phyloP scores from a whole-genome alignment of 2,113 vertebrate species.

The Acanthochromis polyacanthus region DNA sequence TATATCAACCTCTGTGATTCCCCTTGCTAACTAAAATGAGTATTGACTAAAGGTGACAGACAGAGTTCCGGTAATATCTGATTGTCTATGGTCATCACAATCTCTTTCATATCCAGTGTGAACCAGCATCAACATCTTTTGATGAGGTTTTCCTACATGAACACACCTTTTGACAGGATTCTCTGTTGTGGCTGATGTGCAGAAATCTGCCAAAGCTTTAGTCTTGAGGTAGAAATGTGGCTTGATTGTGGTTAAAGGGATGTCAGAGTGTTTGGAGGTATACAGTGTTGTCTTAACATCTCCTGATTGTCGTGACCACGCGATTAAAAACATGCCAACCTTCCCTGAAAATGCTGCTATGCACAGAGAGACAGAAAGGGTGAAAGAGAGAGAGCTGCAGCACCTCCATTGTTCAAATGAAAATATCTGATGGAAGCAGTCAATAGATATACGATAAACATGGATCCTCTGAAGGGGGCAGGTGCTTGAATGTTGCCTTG shows the following conservation, averaged over 20 bases:
- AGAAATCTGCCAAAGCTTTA: slow-evolving; percentile 36
- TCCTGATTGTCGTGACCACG: slow-evolving; percentile 75
- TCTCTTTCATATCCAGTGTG: slow-evolving; percentile 33
- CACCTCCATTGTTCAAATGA: slow-evolving; percentile 66
- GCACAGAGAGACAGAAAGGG: background rate
- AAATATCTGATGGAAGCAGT: slow-evolving; percentile 63
- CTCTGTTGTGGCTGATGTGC: slow-evolving; percentile 12
- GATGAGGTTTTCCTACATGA: slow-evolving; percentile 21
- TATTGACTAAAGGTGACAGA: slow-evolving; percentile 13
- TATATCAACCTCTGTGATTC: background rate
- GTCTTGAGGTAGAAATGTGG: slow-evolving; percentile 72
- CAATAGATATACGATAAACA: slow-evolving; percentile 66
- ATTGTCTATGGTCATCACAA: slow-evolving; percentile 67
- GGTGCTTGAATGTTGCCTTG: slow-evolving; percentile 63
- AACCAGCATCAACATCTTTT: slow-evolving; percentile 26
- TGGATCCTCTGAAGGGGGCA: slow-evolving; percentile 48
- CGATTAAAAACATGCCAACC: slow-evolving; percentile 47
- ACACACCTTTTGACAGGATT: slow-evolving; percentile 16
- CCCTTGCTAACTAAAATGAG: background rate
- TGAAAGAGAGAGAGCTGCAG: slow-evolving; percentile 32
- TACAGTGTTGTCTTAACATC: slow-evolving; percentile 56
- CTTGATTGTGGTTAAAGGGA: slow-evolving; percentile 52
- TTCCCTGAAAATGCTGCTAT: slow-evolving; percentile 51
- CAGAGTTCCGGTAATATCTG: slow-evolving; percentile 40
- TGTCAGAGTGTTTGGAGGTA: slow-evolving; percentile 67